A percentile compares a stretch with the other conserved stretches of the same genome.
Evolutionary conservation across 2,113 vertebrate species (phyloP).

Genomic region (Crotalus helleri): DNA sequence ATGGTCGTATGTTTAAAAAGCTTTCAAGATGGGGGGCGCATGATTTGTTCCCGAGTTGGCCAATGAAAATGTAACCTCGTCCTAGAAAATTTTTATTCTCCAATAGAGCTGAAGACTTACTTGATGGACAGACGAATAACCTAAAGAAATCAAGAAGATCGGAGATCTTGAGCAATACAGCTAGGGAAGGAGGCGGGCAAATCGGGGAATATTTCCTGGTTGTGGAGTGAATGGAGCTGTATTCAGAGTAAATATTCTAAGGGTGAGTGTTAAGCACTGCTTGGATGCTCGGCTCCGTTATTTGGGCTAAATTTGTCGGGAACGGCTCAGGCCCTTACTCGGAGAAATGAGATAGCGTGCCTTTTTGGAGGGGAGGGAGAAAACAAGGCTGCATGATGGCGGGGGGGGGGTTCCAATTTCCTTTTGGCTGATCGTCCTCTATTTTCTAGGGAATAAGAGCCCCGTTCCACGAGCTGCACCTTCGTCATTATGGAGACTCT

Average conservation of each 20-base stretch:
- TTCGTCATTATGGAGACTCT: slow-evolving; percentile 72
- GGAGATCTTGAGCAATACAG: background rate
- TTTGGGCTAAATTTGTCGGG: background rate
- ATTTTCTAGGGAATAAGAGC: background rate
- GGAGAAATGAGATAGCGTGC: background rate
- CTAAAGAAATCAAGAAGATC: background rate
- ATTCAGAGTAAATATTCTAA: background rate
- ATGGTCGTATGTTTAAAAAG: background rate
- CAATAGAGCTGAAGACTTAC: background rate
- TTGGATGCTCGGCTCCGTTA: background rate
- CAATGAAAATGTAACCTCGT: background rate
- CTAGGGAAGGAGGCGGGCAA: background rate
- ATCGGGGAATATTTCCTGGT: background rate
- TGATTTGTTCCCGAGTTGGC: background rate
- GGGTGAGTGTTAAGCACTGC: background rate
- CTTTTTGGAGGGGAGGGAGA: background rate
- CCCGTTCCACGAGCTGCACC: too few species aligned
- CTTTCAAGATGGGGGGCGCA: background rate
- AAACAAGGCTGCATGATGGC: background rate
- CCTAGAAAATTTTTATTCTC: background rate
- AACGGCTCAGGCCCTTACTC: background rate
- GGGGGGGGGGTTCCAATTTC: background rate
- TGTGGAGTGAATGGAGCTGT: background rate
- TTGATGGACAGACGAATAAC: background rate
- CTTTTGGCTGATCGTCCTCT: background rate